These are phyloP conservation scores for Channa maculata DNA, from an alignment of 2,113 vertebrate species.

Conservation along the genomic window DNA sequence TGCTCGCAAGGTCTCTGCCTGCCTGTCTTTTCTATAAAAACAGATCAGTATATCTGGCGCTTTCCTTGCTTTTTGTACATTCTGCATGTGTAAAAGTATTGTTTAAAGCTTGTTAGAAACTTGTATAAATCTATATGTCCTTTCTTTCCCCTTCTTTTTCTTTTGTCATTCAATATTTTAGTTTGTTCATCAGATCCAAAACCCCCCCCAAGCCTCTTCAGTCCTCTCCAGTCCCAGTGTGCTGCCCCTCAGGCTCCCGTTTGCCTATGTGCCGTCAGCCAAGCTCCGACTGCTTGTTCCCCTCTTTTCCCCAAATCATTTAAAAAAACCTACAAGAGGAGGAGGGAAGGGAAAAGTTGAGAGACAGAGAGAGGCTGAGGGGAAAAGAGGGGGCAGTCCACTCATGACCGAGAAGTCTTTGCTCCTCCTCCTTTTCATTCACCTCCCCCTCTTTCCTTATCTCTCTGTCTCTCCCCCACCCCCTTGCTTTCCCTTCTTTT, in stretches of 20 bases:
- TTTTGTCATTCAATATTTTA: slow-evolving; percentile 44
- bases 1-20: slow-evolving; percentile 26
- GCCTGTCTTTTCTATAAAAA: slow-evolving; percentile 32
- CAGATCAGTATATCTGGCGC: slow-evolving; percentile 34
- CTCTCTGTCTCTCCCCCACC: slow-evolving; percentile 50
- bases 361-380: slow-evolving; percentile 75
- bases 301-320: slow-evolving; percentile 82
- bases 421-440: slow-evolving; percentile 72
- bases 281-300: slow-evolving; percentile 76
- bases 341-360: slow-evolving; percentile 66
- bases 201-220: slow-evolving; percentile 36
- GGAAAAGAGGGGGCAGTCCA: slow-evolving; percentile 74
- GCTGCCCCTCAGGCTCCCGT: slow-evolving; percentile 62
- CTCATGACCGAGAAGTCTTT: slow-evolving; percentile 66
- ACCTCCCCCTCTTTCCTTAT: slow-evolving; percentile 63
- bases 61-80: slow-evolving; percentile 20
- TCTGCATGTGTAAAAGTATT: background rate
- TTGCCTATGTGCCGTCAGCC: slow-evolving; percentile 69
- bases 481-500: slow-evolving; percentile 25
- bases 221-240: slow-evolving; percentile 52
- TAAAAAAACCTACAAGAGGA: slow-evolving; percentile 65
- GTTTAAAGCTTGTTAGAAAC: slow-evolving; percentile 23
- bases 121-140: slow-evolving; percentile 21
- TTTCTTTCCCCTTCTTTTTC: slow-evolving; percentile 36
- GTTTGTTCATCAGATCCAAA: slow-evolving; percentile 62